These are phyloP conservation scores for Nebria salina DNA, from an alignment of 2,888 invertebrate genomes.

Conservation along the genomic window DNA sequence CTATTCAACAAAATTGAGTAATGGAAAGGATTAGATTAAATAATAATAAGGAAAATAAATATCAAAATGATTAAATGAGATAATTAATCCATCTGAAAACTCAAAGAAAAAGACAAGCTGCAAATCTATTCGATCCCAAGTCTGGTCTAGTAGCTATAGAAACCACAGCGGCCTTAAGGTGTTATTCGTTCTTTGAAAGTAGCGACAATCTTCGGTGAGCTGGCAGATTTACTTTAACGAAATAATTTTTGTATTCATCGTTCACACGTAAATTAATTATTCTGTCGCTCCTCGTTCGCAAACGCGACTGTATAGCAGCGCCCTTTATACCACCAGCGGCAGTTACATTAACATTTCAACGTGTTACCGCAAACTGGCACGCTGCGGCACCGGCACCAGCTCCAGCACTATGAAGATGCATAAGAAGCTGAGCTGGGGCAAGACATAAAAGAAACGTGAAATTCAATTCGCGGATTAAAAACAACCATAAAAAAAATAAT, in stretches of 20 bases:
- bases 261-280: conserved; percentile 43
- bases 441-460: conserved; percentile 38
- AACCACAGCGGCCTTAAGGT: background rate
- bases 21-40: too few species aligned
- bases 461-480: conserved; percentile 45
- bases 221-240: conserved; percentile 36
- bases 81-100: too few species aligned
- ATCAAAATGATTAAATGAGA: too few species aligned
- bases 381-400: too few species aligned
- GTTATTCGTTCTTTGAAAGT: background rate
- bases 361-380: conserved; percentile 4
- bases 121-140: too few species aligned
- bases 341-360: background rate
- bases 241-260: conserved; percentile 41
- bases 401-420: background rate
- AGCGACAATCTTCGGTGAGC: conserved; percentile 7
- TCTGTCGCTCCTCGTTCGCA: conserved; percentile 10
- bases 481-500: conserved; percentile 42
- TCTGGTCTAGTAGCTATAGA: too few species aligned
- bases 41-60: too few species aligned
- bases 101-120: too few species aligned
- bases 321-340: conserved; percentile 4
- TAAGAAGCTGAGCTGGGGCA: background rate
- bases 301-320: background rate
- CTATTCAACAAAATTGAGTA: too few species aligned